Evolutionary conservation across 1,140 invertebrate genomes (phyloP), one percentile per base, ranked within the genome.

Genomic region (Pissodes strobi): DNA sequence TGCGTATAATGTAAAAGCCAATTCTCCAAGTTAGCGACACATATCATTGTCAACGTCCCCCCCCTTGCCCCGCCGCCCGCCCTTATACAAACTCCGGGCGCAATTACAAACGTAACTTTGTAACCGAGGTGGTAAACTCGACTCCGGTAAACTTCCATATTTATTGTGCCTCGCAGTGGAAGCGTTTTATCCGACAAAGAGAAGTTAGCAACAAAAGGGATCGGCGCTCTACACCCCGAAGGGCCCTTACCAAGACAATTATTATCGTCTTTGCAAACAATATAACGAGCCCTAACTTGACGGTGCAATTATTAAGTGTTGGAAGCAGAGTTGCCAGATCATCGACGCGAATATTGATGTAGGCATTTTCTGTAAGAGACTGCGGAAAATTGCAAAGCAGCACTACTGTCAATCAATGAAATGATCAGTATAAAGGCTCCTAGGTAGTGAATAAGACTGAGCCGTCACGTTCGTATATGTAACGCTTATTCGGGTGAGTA

Each of bases 181-280:
- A 52, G 25, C 49, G 49, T 52, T 52, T 52, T 52, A 37, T 52
- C 49, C 49, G 2, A 52, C 49, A 30, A 37, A 52, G 49, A 17
- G 49, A 52, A 52, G 23, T 52, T 52, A 18, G 25, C 49, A 37
- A 52, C 49, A 52, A 52, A 52, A 18, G 49, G 45, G 45, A 43
- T 12, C 45, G 19, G 8, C 39, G 46, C 46, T 49, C 25, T 49
- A 49, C 19, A n/a, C n/a, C n/a, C 21, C 19, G 22, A 12, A 49
- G n/a, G n/a, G 22, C 46, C 46, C 49, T 37, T 37, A 37, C 30
- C 30, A 37, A 37, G 9, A 10, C 30, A 17, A 13, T 52, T 52
- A 52, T 52, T 52, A 52, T 52, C 49, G 49, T 52, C 49, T 52
- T 52, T 52, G 10, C 49, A 30, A 52, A 52, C 49, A 37, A 49